Conservation (phyloP, 2,888 invertebrate genomes). For the Drosophila ustulata region DNA sequence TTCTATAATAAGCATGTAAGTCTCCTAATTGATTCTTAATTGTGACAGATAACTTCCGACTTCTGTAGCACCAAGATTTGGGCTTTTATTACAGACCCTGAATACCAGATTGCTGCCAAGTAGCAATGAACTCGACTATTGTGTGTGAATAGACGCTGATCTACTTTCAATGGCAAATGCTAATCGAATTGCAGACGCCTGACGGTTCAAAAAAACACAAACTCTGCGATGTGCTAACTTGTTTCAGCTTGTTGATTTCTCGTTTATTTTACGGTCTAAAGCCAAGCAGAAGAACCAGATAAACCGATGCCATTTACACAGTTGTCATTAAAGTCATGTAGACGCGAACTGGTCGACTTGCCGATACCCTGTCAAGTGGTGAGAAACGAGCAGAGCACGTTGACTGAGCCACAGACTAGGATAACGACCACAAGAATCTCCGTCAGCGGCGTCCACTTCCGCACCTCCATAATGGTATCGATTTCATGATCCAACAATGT, state of each 20-base stretch:
- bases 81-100: constrained; percentile 25
- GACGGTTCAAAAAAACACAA: neutral
- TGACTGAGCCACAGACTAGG: constrained; percentile 25
- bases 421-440: constrained; percentile 28
- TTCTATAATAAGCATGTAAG: neutral
- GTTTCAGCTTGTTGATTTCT: constrained; percentile 25
- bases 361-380: neutral
- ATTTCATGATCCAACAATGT: neutral
- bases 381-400: neutral
- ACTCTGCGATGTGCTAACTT: constrained; percentile 17
- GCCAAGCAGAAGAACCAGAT: constrained; percentile 20
- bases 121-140: constrained; percentile 57
- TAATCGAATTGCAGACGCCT: constrained; percentile 19
- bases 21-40: neutral
- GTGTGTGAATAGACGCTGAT: constrained; percentile 23
- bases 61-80: neutral
- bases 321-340: neutral
- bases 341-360: neutral
- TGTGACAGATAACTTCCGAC: constrained; percentile 24
- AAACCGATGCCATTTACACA: constrained; percentile 18
- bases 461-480: constrained; percentile 18
- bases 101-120: constrained; percentile 11
- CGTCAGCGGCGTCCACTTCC: constrained; percentile 40
- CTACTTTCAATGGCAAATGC: constrained; percentile 50
- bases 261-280: constrained; percentile 11